These are phyloP conservation scores for Pogonognathellus flavescens DNA, from an alignment of 1,140 invertebrate genomes.

Conservation along the genomic window DNA sequence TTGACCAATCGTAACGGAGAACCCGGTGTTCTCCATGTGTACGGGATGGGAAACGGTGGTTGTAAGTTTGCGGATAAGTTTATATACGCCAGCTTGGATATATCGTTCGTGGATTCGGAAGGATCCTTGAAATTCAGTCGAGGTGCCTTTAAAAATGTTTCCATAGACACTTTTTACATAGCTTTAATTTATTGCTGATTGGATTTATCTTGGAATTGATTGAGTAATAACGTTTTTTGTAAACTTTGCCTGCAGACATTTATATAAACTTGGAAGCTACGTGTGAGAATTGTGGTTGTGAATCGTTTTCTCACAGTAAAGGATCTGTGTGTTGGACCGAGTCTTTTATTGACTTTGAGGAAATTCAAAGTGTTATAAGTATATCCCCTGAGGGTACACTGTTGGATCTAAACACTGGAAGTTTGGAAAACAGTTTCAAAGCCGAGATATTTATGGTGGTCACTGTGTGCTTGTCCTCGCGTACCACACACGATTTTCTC, in stretches of 20 bases:
- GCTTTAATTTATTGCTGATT: no score
- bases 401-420: constrained; percentile 24
- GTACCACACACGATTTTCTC: constrained; percentile 36
- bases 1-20: constrained; percentile 9
- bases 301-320: background rate
- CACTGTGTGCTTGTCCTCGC: constrained; percentile 25
- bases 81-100: constrained; percentile 21
- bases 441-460: constrained; percentile 43
- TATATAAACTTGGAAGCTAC: constrained; percentile 31
- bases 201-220: no score
- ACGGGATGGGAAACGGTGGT: background rate
- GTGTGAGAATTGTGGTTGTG: background rate
- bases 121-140: constrained; percentile 1
- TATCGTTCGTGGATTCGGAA: constrained; percentile 15
- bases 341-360: constrained; percentile 43
- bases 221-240: background rate
- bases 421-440: constrained; percentile 2
- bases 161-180: constrained; percentile 10
- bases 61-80: constrained; percentile 20
- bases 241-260: background rate
- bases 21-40: constrained; percentile 12
- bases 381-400: constrained; percentile 16
- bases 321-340: constrained; percentile 14
- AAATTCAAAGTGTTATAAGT: constrained; percentile 11
- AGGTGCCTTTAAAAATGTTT: background rate